Percentiles rank a stretch among this genome's conserved stretches.
Evolutionary conservation across 2,797 vertebrate species (phyloP).

Genomic region (Gymnopithys bicolor): DNA sequence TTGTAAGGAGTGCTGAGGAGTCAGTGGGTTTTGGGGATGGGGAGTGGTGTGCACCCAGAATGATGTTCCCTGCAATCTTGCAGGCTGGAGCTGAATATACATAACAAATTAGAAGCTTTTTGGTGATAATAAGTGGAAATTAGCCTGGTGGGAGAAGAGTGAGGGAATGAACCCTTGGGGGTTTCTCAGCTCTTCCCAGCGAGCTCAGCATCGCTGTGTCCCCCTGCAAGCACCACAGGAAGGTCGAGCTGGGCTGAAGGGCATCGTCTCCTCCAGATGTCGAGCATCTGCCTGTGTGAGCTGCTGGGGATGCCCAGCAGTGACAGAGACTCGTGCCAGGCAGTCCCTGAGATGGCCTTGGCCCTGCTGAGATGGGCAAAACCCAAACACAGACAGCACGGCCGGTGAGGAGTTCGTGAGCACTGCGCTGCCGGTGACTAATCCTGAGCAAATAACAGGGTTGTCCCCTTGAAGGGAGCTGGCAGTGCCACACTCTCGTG

Average conservation of each 20-base stretch:
- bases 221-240: not conserved
- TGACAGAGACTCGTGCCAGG: fast-evolving
- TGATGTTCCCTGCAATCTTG: not conserved
- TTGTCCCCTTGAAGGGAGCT: not conserved
- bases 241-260: not conserved
- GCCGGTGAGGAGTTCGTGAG: fast-evolving
- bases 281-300: not conserved
- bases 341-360: fast-evolving
- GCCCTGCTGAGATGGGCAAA: fast-evolving
- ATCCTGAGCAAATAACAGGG: not conserved
- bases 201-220: fast-evolving
- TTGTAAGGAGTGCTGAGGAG: not conserved
- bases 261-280: not conserved
- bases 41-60: fast-evolving
- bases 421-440: fast-evolving
- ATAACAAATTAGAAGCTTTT: not conserved
- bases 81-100: not conserved
- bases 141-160: not conserved
- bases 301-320: fast-evolving
- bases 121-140: conserved; percentile 5
- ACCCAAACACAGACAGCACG: fast-evolving
- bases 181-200: not conserved
- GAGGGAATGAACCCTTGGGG: not conserved
- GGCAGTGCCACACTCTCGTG: fast-evolving
- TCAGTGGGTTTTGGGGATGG: fast-evolving